Percentiles rank a stretch among this genome's conserved stretches.
Evolutionary conservation across 2,797 vertebrate species (phyloP).

Genomic region (Etheostoma nigrum): DNA sequence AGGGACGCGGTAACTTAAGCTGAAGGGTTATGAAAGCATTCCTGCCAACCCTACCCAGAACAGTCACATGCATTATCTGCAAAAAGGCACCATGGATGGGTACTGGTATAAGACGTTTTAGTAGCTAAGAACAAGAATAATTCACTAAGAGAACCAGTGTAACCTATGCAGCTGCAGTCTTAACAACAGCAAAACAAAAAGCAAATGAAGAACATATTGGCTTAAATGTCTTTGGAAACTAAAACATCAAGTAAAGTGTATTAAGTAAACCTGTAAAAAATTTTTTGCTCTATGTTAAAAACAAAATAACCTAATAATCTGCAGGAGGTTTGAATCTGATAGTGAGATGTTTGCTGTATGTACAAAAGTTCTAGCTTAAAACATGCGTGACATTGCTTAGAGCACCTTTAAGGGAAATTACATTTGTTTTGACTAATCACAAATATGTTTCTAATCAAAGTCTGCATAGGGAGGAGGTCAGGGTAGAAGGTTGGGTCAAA

Average conservation of each 20-base stretch:
- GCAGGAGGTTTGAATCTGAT: constrained; percentile 13
- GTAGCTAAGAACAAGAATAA: constrained; percentile 8
- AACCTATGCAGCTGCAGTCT: not conserved
- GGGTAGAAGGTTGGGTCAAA: no score
- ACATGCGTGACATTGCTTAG: no score
- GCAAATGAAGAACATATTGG: not conserved
- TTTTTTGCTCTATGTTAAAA: not conserved
- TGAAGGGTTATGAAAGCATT: constrained; percentile 35
- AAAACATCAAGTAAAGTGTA: not conserved
- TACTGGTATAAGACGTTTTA: constrained; percentile 6
- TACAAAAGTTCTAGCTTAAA: no score
- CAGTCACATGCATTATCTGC: not conserved
- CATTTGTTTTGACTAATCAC: no score
- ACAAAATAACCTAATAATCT: constrained; percentile 8
- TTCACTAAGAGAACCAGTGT: not conserved
- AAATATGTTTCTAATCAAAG: no score
- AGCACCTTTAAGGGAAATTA: no score
- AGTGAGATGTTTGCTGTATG: no score
- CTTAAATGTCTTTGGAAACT: not conserved
- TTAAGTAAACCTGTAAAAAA: not conserved
- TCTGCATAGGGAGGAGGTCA: no score
- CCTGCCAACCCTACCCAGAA: constrained; percentile 22
- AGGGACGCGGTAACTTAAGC: constrained; percentile 34
- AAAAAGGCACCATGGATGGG: constrained; percentile 11
- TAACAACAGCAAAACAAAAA: constrained; percentile 3